Base-by-base conservation (phyloP, 2,797 vertebrate species). In the Girardinus metallicus region DNA sequence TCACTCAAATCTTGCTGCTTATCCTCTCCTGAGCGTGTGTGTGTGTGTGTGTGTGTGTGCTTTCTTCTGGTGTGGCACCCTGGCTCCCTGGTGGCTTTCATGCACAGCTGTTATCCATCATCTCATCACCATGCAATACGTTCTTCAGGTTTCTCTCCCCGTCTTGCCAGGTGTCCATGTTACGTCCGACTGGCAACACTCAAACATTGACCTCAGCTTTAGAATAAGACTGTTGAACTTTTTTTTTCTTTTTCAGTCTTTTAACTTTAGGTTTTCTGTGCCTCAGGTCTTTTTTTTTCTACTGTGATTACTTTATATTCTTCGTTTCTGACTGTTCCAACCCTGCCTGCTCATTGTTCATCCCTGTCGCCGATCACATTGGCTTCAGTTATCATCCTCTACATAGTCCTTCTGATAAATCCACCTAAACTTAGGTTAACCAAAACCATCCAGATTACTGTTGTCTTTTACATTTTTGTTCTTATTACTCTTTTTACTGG, bases 31-130 rank as follows among this genome's bases (percentile, higher is more conserved):
- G 18, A 1, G 21, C 41, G 34, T 39, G 62, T 5, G 62, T 39
- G 47, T 0, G 16, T 2, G 47, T 18, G 46, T 49, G 16, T 49
- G 16, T 49, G 47, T 21, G 49, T 8, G 49, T 51, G 60, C 9
- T 66, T 68, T 41, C 64, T 68, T 68, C 64, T 68, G 8, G 18
- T 41, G 4, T 68, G 64, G 64, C 64, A 26, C 64, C 36, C 13
- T 70, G 39, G 26, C 66, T 41, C 39, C 66, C 39, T 70, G 26
- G 39, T 70, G 66, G 6, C 66, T 70, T 43, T 21, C 39, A 43
- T 43, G n/a, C n/a, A 44, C 39, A 75, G 53, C 26, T 44, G 39
- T 44, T 70, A 43, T 44, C 66, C 39, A 70, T 70, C 31, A 76
- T n/a, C 34, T 39, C 41, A 66, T 70, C 41, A 70, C 66, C 66